These are phyloP conservation scores for Heliocidaris tuberculata DNA, from an alignment of 35 echinoderm and acorn worm species.

Conservation along the genomic window DNA sequence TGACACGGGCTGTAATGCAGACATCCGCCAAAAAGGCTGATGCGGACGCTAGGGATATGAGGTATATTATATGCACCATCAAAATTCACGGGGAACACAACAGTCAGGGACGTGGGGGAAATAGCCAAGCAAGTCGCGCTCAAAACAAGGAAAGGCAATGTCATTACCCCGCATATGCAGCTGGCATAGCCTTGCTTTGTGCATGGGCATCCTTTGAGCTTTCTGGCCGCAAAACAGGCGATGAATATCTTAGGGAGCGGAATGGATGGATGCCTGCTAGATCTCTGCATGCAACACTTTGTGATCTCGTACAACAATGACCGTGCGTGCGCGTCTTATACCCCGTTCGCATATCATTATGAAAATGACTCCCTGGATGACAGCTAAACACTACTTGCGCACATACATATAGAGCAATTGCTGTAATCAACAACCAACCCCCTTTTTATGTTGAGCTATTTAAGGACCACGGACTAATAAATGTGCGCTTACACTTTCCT, in stretches of 20 bases:
- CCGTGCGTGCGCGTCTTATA: not conserved
- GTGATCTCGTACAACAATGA: not conserved
- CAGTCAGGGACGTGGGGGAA: not conserved
- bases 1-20: not conserved
- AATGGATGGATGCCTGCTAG: not conserved
- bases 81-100: not conserved
- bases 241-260: not conserved
- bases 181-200: not conserved
- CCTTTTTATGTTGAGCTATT: not conserved
- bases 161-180: not conserved
- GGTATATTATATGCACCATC: not conserved
- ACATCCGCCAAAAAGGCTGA: not conserved
- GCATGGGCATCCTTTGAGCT: not conserved
- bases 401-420: not conserved
- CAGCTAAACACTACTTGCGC: not conserved
- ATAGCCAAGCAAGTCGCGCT: not conserved
- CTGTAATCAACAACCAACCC: constrained; percentile 8
- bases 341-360: not conserved
- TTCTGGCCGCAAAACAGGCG: not conserved
- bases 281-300: not conserved
- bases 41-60: not conserved
- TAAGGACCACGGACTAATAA: not conserved
- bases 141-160: not conserved
- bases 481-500: not conserved
- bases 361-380: not conserved